Conservation (phyloP, 92 coral and sea anemone species). For the Epizoanthus rinbou region DNA sequence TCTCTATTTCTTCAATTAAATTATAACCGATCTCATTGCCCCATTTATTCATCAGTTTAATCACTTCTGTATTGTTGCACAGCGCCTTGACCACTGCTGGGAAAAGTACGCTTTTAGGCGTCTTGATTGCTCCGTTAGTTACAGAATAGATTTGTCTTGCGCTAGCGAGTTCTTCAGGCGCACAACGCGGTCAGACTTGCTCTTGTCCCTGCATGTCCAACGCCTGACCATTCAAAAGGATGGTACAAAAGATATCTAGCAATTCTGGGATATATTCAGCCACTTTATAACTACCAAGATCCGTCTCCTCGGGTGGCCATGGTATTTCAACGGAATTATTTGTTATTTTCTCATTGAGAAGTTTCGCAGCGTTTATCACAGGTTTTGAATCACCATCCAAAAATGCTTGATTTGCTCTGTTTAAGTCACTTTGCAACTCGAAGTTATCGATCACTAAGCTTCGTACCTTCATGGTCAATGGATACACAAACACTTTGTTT, state of each 20-base stretch:
- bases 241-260: constrained; percentile 41
- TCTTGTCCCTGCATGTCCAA: constrained; percentile 46
- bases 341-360: constrained; percentile 41
- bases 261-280: constrained; percentile 27
- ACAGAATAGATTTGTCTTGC: constrained; percentile 30
- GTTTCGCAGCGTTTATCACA: constrained; percentile 26
- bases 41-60: constrained; percentile 46
- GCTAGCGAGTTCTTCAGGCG: constrained; percentile 43
- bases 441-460: constrained; percentile 43
- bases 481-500: constrained; percentile 56
- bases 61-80: constrained; percentile 51
- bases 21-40: constrained; percentile 49
- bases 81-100: constrained; percentile 51
- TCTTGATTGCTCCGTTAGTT: constrained; percentile 38
- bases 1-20: constrained; percentile 50
- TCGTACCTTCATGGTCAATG: constrained; percentile 32
- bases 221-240: constrained; percentile 32
- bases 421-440: constrained; percentile 53
- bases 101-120: constrained; percentile 35
- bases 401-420: constrained; percentile 19
- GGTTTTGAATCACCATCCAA: constrained; percentile 36
- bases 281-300: constrained; percentile 20
- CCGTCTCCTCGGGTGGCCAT: constrained; percentile 53
- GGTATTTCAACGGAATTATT: constrained; percentile 39
- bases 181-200: constrained; percentile 43